phyloP scores from a whole-genome alignment of 2,888 invertebrate species.

The Acrocera orbiculus region DNA sequence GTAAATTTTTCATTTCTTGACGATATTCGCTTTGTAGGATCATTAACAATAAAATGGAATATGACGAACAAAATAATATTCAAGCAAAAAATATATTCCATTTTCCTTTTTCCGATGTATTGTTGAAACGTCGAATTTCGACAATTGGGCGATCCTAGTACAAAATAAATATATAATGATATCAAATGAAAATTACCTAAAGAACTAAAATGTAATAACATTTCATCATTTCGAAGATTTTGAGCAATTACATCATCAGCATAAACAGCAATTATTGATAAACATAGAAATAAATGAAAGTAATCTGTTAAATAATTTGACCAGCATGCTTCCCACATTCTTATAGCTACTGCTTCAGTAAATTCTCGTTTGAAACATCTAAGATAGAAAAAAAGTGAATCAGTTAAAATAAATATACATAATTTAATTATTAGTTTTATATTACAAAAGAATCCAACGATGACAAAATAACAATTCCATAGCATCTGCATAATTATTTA shows the following conservation, averaged over 20 bases:
- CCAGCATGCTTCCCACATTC: slow-evolving; percentile 97
- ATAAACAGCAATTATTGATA: slow-evolving; percentile 84
- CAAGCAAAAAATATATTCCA: no score
- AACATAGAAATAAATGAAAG: slow-evolving; percentile 86
- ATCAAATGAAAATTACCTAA: slow-evolving; percentile 36
- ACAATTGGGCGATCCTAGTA: background rate
- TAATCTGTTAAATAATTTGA: slow-evolving; percentile 90
- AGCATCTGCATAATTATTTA: slow-evolving; percentile 68
- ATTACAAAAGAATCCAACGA: slow-evolving; percentile 79
- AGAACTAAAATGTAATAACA: slow-evolving; percentile 86
- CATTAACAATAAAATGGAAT: background rate
- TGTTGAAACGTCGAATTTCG: no score
- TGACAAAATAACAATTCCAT: slow-evolving; percentile 85
- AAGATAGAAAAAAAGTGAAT: slow-evolving; percentile 15
- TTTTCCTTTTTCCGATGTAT: no score
- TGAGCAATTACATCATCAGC: slow-evolving; percentile 87
- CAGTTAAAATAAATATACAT: slow-evolving; percentile 1
- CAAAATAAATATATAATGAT: background rate
- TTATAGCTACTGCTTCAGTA: slow-evolving; percentile 67
- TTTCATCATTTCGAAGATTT: slow-evolving; percentile 81
- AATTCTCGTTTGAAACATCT: slow-evolving; percentile 87
- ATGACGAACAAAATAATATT: no score
- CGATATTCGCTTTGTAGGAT: no score
- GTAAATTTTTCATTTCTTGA: no score
- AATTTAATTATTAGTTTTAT: background rate